Conservation (phyloP, 2,888 invertebrate species). For the Cephus spinipes region DNA sequence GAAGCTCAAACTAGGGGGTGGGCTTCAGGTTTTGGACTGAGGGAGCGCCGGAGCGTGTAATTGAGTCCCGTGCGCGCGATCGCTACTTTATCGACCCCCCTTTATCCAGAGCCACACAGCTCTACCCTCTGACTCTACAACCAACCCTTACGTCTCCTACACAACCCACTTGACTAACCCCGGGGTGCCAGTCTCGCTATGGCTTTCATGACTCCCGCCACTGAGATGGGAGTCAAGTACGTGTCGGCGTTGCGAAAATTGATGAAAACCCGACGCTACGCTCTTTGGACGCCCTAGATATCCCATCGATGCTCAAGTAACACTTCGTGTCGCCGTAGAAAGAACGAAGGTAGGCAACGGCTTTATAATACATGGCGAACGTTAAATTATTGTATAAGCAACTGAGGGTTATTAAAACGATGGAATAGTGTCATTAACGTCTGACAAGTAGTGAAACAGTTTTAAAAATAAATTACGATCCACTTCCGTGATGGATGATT, state of each 20-base stretch:
- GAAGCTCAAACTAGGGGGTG: constrained; percentile 12
- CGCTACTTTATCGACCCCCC: constrained; percentile 66
- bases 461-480: background rate
- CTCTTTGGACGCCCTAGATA: background rate
- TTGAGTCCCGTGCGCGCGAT: constrained; percentile 65
- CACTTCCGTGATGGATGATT: background rate
- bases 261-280: constrained; percentile 42
- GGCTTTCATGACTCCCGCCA: background rate
- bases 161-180: constrained; percentile 29
- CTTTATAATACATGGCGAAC: background rate
- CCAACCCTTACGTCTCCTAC: constrained; percentile 30
- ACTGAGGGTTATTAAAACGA: background rate
- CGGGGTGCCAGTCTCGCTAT: constrained; percentile 4
- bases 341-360: background rate
- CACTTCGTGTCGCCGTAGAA: background rate
- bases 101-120: constrained; percentile 30
- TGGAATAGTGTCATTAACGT: background rate
- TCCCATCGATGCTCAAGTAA: background rate
- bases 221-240: constrained; percentile 29
- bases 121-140: constrained; percentile 22
- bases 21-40: constrained; percentile 19
- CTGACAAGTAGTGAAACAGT: background rate
- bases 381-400: background rate
- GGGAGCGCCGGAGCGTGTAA: constrained; percentile 63
- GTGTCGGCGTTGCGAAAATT: constrained; percentile 54